Percentiles rank a stretch among this genome's conserved stretches.
Conservation (phyloP, 2,888 invertebrate genomes). For the Vanessa cardui region DNA sequence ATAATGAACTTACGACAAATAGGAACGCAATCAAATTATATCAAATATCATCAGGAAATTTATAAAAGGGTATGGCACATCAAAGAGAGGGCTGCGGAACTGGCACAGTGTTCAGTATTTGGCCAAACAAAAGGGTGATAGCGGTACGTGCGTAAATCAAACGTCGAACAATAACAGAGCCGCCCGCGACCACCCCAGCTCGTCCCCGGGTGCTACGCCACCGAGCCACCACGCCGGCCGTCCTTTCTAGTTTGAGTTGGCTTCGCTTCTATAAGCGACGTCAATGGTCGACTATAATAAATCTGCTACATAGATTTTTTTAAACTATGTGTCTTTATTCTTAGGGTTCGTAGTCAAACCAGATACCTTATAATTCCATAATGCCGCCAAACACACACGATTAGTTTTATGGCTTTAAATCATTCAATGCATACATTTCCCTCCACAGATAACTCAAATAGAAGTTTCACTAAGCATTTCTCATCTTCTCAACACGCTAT, state of each 20-base stretch:
- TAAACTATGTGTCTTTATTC: conserved; percentile 47
- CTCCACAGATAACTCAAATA: no score
- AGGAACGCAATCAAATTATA: background rate
- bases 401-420: background rate
- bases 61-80: conserved; percentile 37
- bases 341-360: background rate
- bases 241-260: conserved; percentile 47
- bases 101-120: conserved; percentile 77
- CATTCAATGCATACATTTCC: background rate
- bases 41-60: conserved; percentile 8
- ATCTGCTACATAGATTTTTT: conserved; percentile 78
- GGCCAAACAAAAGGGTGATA: conserved; percentile 81
- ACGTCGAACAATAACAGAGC: conserved; percentile 80
- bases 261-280: conserved; percentile 63
- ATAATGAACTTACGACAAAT: background rate
- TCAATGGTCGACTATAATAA: conserved; percentile 61
- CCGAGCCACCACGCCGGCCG: conserved; percentile 26
- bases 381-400: background rate
- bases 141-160: conserved; percentile 82
- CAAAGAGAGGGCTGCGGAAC: conserved; percentile 65
- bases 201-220: conserved; percentile 53
- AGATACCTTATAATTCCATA: background rate
- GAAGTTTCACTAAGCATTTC: no score
- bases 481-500: no score
- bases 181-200: conserved; percentile 65